Base-by-base conservation (phyloP, 2,797 vertebrate species). In the Benthosema pterotum region DNA sequence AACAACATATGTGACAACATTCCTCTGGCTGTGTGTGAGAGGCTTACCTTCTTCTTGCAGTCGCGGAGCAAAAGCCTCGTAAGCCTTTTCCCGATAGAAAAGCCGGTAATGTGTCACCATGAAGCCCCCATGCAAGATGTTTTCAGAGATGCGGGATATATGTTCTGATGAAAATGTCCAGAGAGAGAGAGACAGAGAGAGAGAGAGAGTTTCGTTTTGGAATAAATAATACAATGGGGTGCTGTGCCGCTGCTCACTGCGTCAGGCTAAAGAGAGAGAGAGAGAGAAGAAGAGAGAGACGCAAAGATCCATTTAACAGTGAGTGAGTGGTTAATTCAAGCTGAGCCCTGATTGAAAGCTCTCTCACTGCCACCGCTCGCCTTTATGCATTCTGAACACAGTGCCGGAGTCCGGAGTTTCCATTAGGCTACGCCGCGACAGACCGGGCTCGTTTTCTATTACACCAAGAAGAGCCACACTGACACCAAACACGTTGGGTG, bases 231-330 rank as follows among this genome's bases (percentile, higher is more conserved):
- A 80, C 69, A 52, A 71, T 78, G 32, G 22, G 22, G 22, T 25
- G 22, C 22, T 5, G n/a, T 82, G 80, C 90, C 77, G 91, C 91
- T 65, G 72, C 81, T 88, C 88, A 86, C 86, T 92, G 93, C 92
- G 92, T 90, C 92, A 89, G 85, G 90, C 79, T 70, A 38, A 7
- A 5, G 22, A 25, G 71, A 38, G 28, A 83, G 80, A 90, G 86
- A 82, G n/a, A n/a, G n/a, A n/a, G 71, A 38, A 7, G 22, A 5
- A 25, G 71, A 38, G 28, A 83, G 80, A 90, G 86, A 82, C 91
- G 93, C 86, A 84, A 71, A 90, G 89, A 93, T 93, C 91, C 92
- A 86, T 89, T 92, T 83, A 91, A 89, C 71, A 83, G 80, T 77
- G 86, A 83, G 80, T 77, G 86, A 89, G 90, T 84, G 90, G 86